phyloP scores from a whole-genome alignment of 2,797 vertebrate species.

The Manis pentadactyla region DNA sequence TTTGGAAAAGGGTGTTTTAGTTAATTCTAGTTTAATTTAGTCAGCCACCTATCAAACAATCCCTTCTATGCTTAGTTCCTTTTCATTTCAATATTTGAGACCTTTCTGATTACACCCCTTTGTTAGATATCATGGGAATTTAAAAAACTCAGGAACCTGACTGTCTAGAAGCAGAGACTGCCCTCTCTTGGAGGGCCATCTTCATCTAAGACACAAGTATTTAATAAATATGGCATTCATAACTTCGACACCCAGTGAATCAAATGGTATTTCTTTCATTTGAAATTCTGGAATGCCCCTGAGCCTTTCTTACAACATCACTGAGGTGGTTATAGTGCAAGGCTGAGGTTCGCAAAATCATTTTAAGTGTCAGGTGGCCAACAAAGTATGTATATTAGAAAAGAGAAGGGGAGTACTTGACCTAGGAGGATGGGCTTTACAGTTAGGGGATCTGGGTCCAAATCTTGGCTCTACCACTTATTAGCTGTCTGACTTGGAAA shows the following conservation, averaged over 20 bases:
- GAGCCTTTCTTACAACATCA: not conserved
- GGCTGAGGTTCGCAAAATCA: not conserved
- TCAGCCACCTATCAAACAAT: not conserved
- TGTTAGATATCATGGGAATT: not conserved
- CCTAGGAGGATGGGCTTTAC: not conserved
- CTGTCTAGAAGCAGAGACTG: slow-evolving; percentile 49
- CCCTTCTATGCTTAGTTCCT: not conserved
- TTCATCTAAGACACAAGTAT: not conserved
- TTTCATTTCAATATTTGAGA: slow-evolving; percentile 41
- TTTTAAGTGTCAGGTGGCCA: not conserved
- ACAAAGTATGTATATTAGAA: not conserved
- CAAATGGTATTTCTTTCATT: not conserved
- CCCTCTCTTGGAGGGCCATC: slow-evolving; percentile 62
- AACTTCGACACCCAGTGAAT: not conserved
- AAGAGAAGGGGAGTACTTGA: not conserved
- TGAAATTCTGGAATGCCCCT: slow-evolving; percentile 8
- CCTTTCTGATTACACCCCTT: not conserved
- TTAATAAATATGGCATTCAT: not conserved
- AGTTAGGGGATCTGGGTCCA: not conserved
- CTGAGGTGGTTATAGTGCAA: not conserved
- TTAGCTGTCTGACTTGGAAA: not conserved
- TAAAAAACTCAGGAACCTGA: not conserved
- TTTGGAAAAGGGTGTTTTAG: not conserved
- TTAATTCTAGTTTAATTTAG: slow-evolving; percentile 34
- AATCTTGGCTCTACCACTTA: not conserved